Evolutionary conservation across 2,888 invertebrate genomes (phyloP).

Genomic region (Antheraea yamamai): DNA sequence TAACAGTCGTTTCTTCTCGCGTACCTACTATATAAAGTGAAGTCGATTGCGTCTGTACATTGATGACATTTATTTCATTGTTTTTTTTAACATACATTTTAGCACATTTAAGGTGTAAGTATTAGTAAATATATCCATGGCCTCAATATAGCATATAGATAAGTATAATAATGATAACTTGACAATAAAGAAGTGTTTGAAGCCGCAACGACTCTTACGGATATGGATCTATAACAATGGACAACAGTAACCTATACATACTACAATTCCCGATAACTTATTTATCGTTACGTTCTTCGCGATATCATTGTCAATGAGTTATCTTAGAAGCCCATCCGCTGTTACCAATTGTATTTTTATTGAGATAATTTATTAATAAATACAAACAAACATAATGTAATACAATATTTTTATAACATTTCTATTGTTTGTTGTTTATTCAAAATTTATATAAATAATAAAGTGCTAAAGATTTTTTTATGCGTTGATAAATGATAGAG

Average conservation of each 20-base stretch:
- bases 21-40: too few relatives aligned
- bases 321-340: constrained; percentile 9
- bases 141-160: too few relatives aligned
- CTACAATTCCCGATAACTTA: constrained; percentile 7
- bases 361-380: not conserved
- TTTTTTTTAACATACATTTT: too few relatives aligned
- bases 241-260: not conserved
- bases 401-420: not conserved
- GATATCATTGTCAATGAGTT: not conserved
- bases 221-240: not conserved
- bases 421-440: constrained; percentile 5
- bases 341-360: not conserved
- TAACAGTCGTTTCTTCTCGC: too few relatives aligned
- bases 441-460: not conserved
- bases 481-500: not conserved
- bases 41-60: not conserved
- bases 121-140: not conserved
- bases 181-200: not conserved
- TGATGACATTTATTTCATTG: too few relatives aligned
- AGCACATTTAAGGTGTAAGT: not conserved
- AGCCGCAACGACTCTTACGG: not conserved
- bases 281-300: constrained; percentile 12
- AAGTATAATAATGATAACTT: not conserved
- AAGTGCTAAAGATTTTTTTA: too few relatives aligned
- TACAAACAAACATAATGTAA: not conserved